phyloP scores from a whole-genome alignment of 2,888 invertebrate species.

The Lycaena phlaeas region DNA sequence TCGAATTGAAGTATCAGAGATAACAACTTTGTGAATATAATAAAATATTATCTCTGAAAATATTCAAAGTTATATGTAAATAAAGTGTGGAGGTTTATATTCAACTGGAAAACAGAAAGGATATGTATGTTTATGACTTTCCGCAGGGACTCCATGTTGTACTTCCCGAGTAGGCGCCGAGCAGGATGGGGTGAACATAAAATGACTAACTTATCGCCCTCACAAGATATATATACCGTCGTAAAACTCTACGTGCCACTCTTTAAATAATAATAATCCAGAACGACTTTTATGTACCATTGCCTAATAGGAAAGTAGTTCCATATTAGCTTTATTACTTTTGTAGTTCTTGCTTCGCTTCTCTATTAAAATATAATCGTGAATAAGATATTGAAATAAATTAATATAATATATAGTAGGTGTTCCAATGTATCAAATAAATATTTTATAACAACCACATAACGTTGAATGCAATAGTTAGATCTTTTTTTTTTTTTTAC shows the following conservation, averaged over 20 bases:
- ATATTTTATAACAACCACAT: too few species aligned
- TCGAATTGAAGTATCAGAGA: too few species aligned
- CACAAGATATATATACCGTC: slow-evolving; percentile 60
- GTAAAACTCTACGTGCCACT: slow-evolving; percentile 58
- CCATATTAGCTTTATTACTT: too few species aligned
- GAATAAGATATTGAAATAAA: too few species aligned
- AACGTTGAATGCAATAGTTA: too few species aligned
- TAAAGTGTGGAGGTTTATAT: slow-evolving; percentile 40
- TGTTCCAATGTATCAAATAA: too few species aligned
- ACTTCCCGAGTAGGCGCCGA: slow-evolving; percentile 51
- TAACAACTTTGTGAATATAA: too few species aligned
- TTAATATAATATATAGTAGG: too few species aligned
- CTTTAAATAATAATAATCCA: slow-evolving; percentile 66
- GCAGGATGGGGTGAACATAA: slow-evolving; percentile 62
- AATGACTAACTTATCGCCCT: slow-evolving; percentile 70
- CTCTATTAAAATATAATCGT: too few species aligned
- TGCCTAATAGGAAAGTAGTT: background rate
- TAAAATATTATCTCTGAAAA: too few species aligned
- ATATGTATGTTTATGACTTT: slow-evolving; percentile 59
- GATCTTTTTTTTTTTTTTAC: too few species aligned
- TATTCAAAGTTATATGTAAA: slow-evolving; percentile 26
- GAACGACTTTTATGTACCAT: slow-evolving; percentile 17
- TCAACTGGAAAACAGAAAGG: slow-evolving; percentile 55
- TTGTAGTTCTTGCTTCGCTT: too few species aligned
- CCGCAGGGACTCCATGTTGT: slow-evolving; percentile 55